Conservation (phyloP, 2,888 invertebrate genomes). For the Parapristionchus giblindavisi region DNA sequence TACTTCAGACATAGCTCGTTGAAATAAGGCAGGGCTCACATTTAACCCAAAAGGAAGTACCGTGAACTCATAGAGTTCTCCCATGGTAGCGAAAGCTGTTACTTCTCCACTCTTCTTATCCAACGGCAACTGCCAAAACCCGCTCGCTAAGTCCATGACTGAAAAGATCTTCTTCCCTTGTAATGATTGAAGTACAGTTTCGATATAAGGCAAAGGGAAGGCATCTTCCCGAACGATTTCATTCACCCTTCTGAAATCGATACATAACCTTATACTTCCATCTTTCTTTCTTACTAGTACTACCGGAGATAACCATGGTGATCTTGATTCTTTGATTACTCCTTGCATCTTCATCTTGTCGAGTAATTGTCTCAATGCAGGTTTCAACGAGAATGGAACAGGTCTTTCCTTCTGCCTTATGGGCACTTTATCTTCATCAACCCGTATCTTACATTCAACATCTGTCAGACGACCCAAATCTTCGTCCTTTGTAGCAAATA, state of each 20-base stretch:
- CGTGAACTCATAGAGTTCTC: not conserved
- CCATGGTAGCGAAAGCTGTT: not conserved
- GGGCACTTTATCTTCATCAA: not conserved
- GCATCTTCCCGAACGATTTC: constrained; percentile 39
- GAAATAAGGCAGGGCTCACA: not conserved
- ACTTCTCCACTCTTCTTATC: not conserved
- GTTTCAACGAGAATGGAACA: not conserved
- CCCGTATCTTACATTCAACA: not conserved
- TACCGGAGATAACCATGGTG: constrained; percentile 4
- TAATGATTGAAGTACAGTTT: constrained; percentile 36
- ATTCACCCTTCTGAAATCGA: constrained; percentile 45
- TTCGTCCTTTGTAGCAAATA: not conserved
- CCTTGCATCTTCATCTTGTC: constrained; percentile 3
- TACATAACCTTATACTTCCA: constrained; percentile 41
- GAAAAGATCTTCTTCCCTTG: constrained; percentile 27
- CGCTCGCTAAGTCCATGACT: constrained; percentile 34
- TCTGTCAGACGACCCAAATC: not conserved
- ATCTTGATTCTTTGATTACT: not conserved
- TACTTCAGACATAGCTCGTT: constrained; percentile 10
- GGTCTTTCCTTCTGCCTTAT: constrained; percentile 4
- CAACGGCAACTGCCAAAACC: constrained; percentile 3
- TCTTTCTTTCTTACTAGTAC: constrained; percentile 38
- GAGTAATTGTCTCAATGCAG: not conserved
- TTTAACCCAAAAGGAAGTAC: constrained; percentile 3
- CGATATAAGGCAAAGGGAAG: constrained; percentile 47